phyloP scores from a whole-genome alignment of 2,113 vertebrate genomes.

The Cyprinus carpio region DNA sequence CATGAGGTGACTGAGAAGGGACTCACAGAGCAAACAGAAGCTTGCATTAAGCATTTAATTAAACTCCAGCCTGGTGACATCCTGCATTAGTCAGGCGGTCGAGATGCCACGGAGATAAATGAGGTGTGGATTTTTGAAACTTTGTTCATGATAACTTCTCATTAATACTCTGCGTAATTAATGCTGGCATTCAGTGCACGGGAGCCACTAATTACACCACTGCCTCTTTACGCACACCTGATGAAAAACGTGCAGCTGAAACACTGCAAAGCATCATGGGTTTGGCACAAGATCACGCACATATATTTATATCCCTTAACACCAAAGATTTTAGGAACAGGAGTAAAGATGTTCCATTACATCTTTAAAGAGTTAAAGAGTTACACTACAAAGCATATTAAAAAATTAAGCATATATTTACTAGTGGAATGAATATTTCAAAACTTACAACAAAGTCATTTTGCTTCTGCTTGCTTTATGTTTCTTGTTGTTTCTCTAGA shows the following conservation, averaged over 20 bases:
- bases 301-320: neutral
- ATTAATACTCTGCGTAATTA: slow-evolving; percentile 57
- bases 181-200: slow-evolving; percentile 47
- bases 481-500: neutral
- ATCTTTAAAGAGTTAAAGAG: slow-evolving; percentile 15
- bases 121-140: slow-evolving; percentile 60
- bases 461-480: neutral
- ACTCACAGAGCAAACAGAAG: slow-evolving; percentile 34
- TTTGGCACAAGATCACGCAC: neutral
- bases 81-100: slow-evolving; percentile 55
- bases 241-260: slow-evolving; percentile 29
- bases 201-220: slow-evolving; percentile 47
- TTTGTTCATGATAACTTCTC: slow-evolving; percentile 59
- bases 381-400: too few relatives aligned
- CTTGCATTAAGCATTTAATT: slow-evolving; percentile 54
- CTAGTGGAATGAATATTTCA: slow-evolving; percentile 7
- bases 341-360: neutral
- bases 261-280: neutral
- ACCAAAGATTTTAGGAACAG: neutral
- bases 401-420: neutral
- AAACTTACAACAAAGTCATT: neutral
- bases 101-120: slow-evolving; percentile 58
- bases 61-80: slow-evolving; percentile 51
- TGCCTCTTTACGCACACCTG: slow-evolving; percentile 30
- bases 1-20: slow-evolving; percentile 10